Conservation (phyloP, 2,113 vertebrate species). For the Garra rufa region DNA sequence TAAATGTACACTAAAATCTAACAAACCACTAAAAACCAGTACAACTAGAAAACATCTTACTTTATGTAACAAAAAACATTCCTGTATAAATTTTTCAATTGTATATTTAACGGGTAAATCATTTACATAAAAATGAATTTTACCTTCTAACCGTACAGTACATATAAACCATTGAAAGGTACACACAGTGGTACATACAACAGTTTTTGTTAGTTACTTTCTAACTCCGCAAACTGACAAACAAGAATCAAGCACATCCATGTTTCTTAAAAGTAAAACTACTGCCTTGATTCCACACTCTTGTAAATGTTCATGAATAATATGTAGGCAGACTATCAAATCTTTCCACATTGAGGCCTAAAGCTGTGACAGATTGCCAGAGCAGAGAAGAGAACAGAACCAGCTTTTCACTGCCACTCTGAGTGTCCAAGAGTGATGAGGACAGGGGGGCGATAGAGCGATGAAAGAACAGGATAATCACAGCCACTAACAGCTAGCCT, state of each 20-base stretch:
- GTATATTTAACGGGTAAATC: not conserved
- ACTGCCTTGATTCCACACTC: not conserved
- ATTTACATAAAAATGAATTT: not conserved
- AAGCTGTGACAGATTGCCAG: conserved; percentile 4
- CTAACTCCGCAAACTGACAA: not conserved
- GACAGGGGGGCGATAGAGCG: conserved; percentile 7
- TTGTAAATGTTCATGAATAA: conserved; percentile 31
- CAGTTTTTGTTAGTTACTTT: not conserved
- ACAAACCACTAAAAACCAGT: not conserved
- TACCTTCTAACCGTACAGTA: not conserved
- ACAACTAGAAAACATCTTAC: no score
- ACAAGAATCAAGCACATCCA: not conserved
- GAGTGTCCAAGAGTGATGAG: conserved; percentile 4
- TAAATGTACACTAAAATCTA: no score
- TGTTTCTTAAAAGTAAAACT: conserved; percentile 15
- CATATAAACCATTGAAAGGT: not conserved
- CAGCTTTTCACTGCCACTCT: conserved; percentile 25
- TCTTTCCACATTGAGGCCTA: conserved; percentile 19
- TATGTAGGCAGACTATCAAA: conserved; percentile 8
- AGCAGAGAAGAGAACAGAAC: not conserved
- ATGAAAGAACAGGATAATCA: conserved; percentile 29
- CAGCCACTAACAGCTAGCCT: conserved; percentile 32
- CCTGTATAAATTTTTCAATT: not conserved
- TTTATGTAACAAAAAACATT: not conserved
- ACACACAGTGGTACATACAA: not conserved